A percentile compares a stretch with the other conserved stretches of the same genome.
Evolutionary conservation across 2,113 vertebrate genomes (phyloP).

Genomic region (Mastomys natalensis): DNA sequence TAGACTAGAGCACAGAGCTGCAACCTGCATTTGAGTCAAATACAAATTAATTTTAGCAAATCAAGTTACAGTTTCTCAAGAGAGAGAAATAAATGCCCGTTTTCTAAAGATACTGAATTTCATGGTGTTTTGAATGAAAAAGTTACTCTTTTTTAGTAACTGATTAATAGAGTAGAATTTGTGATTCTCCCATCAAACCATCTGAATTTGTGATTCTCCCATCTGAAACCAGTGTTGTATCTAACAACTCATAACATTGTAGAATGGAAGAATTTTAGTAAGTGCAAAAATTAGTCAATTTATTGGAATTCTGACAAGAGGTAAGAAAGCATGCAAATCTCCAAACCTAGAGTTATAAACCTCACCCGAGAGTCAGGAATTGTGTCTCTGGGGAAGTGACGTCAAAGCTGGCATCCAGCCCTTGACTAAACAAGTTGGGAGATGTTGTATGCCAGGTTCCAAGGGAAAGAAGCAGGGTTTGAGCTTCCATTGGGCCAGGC

Average conservation of each 20-base stretch:
- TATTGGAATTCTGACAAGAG: conserved; percentile 54
- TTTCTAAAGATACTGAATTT: conserved; percentile 47
- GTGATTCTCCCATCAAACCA: conserved; percentile 21
- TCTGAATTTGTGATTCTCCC: conserved; percentile 23
- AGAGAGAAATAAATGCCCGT: conserved; percentile 9
- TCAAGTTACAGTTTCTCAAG: background rate
- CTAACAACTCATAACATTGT: conserved; percentile 22
- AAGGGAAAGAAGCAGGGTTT: background rate
- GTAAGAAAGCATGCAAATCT: conserved; percentile 5
- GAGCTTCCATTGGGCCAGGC: background rate
- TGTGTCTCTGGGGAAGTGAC: conserved; percentile 41
- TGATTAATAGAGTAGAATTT: conserved; percentile 25
- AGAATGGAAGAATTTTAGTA: conserved; percentile 46
- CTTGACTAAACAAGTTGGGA: background rate
- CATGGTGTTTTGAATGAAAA: background rate
- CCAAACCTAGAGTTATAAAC: conserved; percentile 37
- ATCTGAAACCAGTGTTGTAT: conserved; percentile 36
- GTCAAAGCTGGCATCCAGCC: background rate
- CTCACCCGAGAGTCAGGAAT: conserved; percentile 40
- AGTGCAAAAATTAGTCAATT: conserved; percentile 48
- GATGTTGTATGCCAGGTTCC: background rate
- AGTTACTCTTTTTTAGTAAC: conserved; percentile 40
- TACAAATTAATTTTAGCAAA: background rate
- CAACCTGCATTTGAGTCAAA: background rate
- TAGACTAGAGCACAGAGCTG: background rate